Base-by-base conservation (phyloP, 2,888 invertebrate species). In the Cephonodes hylas region DNA sequence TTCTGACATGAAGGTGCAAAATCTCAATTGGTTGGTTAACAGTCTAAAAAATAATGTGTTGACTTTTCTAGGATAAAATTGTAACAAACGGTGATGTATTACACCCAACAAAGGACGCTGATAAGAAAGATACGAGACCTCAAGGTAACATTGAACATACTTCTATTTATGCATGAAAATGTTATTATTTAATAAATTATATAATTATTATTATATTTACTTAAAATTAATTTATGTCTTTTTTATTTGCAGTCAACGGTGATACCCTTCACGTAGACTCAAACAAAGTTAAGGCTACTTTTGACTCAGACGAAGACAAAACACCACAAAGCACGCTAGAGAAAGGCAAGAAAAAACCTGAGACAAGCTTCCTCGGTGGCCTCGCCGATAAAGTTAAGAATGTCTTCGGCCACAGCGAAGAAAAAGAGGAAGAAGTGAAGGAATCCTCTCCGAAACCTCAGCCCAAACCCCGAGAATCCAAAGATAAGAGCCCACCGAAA, bases 301-400 rank as follows among this genome's bases (percentile, higher is more conserved):
- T 94, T 63, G 93, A 93, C 70, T 93, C 94, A 0, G 93, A 93
- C 56, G 91, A 93, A 73, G 93, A 93, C 61, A 93, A 93, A 73
- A 93, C 93, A 13, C 91, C 93, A 5, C 91, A 92, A 79, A 93
- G 93, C 63, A 91, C 94, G 15, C 82, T 93, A n/a, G 88, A 91
- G 60, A 93, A 91, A 65, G 86, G 93, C 62, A 93, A 93, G 70
- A 86, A 93, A 72, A 91, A 93, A 62, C 79, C 84, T 34, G 89
- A 88, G 60, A 83, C 81, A 22, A 80, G 88, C 20, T 91, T 92
- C 80, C 77, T 91, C 25, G 89, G 90, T 23, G 90, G 89, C 46
- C 82, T 90, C 61, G 86, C 87, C 71, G 83, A 88, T 76, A 88
- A 91, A 84, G 84, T 86, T 68, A 79, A 85, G 77, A 79, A 88